Evolutionary conservation across 2,888 invertebrate genomes (phyloP).

Genomic region (Pyrocoelia pectoralis): DNA sequence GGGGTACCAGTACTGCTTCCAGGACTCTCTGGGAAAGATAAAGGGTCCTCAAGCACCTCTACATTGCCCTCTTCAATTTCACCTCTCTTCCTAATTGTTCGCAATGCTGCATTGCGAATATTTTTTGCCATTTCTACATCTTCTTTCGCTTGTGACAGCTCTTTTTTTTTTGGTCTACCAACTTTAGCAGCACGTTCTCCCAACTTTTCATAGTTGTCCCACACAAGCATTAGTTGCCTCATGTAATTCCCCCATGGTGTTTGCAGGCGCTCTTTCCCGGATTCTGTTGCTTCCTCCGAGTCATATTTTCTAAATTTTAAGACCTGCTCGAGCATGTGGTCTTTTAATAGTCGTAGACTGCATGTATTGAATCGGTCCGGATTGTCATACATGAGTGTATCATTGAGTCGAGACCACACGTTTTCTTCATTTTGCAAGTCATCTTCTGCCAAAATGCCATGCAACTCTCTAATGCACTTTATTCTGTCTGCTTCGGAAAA

Average conservation of each 20-base stretch:
- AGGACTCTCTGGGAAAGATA: no score
- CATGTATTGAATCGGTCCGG: constrained; percentile 17
- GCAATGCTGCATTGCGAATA: constrained; percentile 16
- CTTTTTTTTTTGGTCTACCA: constrained; percentile 9
- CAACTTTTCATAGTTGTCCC: constrained; percentile 19
- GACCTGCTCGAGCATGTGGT: constrained; percentile 22
- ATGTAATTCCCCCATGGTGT: neutral
- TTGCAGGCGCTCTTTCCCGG: constrained; percentile 14
- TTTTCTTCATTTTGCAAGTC: constrained; percentile 7
- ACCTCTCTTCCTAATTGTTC: neutral
- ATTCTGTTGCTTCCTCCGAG: constrained; percentile 18
- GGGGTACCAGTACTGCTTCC: no score
- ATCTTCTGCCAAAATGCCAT: constrained; percentile 10
- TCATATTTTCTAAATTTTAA: constrained; percentile 18
- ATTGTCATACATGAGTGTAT: constrained; percentile 6
- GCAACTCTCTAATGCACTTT: constrained; percentile 6
- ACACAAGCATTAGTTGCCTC: constrained; percentile 16
- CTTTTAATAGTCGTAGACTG: constrained; percentile 19
- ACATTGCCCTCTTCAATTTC: no score
- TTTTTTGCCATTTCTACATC: constrained; percentile 12
- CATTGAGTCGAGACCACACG: neutral
- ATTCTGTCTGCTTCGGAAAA: constrained; percentile 7
- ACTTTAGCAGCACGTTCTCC: constrained; percentile 17
- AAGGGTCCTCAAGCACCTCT: no score
- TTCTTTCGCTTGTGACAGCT: neutral